Evolutionary conservation across 2,113 vertebrate species (phyloP).

Genomic region (Oreochromis niloticus): DNA sequence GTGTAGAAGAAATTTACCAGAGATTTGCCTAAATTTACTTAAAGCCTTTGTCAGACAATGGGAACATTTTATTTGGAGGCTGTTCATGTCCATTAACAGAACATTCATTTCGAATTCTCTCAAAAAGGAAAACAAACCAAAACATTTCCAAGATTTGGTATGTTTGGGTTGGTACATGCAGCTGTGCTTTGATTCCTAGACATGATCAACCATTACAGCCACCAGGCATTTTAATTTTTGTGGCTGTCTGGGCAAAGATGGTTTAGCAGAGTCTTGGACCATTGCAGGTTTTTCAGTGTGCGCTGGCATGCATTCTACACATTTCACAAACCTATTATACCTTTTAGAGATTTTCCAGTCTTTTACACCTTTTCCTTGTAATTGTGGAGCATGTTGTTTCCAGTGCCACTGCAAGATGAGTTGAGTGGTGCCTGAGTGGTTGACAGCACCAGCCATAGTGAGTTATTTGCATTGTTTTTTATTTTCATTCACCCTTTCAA

Average conservation of each 20-base stretch:
- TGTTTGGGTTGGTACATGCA: conserved; percentile 21
- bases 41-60: not conserved
- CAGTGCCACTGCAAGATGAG: not conserved
- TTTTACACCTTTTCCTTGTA: not conserved
- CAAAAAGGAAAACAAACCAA: not conserved
- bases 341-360: not conserved
- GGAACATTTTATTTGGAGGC: conserved; percentile 25
- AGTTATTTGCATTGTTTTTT: not conserved
- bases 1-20: not conserved
- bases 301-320: not conserved
- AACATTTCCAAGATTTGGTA: not conserved
- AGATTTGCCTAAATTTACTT: conserved; percentile 1
- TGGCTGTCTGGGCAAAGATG: conserved; percentile 2
- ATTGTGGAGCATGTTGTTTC: not conserved
- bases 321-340: not conserved
- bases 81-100: not conserved
- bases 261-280: not conserved
- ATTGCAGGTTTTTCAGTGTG: not conserved
- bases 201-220: not conserved
- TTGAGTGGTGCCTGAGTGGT: not conserved
- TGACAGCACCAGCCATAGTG: not conserved
- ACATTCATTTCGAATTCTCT: not conserved
- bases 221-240: conserved; percentile 26
- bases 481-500: not conserved
- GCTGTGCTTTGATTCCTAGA: not conserved